Percentiles rank a stretch among this genome's conserved stretches.
Evolutionary conservation across 2,113 vertebrate species (phyloP).

Genomic region (Misgurnus anguillicaudatus): DNA sequence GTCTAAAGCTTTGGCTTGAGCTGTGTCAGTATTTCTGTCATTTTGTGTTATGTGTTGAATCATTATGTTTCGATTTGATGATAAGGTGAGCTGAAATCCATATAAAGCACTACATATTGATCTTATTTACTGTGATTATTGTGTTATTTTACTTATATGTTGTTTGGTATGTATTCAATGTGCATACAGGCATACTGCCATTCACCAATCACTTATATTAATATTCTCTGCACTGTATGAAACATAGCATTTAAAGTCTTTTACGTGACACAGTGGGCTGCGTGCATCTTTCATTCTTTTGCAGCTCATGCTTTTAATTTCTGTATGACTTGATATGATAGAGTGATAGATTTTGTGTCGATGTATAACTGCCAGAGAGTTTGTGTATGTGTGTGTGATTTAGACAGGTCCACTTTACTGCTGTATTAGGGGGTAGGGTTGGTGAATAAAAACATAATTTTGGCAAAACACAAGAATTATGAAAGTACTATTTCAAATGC

Average conservation of each 20-base stretch:
- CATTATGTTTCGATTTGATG: not conserved
- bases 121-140: slow-evolving; percentile 8
- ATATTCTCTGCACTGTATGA: not conserved
- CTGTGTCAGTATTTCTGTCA: not conserved
- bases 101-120: slow-evolving; percentile 22
- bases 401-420: slow-evolving; percentile 50
- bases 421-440: slow-evolving; percentile 38
- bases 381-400: slow-evolving; percentile 27
- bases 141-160: slow-evolving; percentile 18
- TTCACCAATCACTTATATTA: slow-evolving; percentile 20
- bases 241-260: slow-evolving; percentile 32
- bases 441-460: slow-evolving; percentile 46
- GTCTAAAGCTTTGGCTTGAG: slow-evolving; percentile 37
- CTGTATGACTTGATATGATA: not conserved
- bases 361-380: slow-evolving; percentile 1
- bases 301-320: not conserved
- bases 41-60: slow-evolving; percentile 16
- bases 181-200: slow-evolving; percentile 7
- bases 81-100: not conserved
- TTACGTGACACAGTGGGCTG: slow-evolving; percentile 7
- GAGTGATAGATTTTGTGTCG: slow-evolving; percentile 13
- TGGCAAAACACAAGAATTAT: slow-evolving; percentile 31
- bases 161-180: slow-evolving; percentile 5
- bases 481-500: slow-evolving; percentile 20
- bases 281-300: not conserved